These are phyloP conservation scores for Microchrysa polita DNA, from an alignment of 2,888 invertebrate genomes.

Conservation along the genomic window DNA sequence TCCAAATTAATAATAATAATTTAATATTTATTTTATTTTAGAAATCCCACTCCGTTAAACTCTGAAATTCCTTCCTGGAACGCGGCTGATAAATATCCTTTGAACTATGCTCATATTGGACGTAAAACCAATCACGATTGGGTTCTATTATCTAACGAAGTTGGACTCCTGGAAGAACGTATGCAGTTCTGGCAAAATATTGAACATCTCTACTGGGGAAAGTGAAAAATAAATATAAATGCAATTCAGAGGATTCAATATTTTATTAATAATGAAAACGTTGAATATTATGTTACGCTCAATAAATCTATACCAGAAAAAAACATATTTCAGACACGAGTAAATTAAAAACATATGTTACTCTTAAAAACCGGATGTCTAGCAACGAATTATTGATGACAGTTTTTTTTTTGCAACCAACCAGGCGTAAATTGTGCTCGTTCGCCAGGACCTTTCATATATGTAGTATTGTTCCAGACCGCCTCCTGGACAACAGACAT, in stretches of 20 bases:
- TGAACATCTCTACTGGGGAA: background rate
- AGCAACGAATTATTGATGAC: constrained; percentile 21
- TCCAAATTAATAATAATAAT: background rate
- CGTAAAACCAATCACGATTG: constrained; percentile 67
- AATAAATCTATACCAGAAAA: constrained; percentile 3
- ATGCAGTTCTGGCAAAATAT: constrained; percentile 69
- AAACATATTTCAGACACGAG: constrained; percentile 6
- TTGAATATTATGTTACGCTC: background rate
- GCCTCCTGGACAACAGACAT: background rate
- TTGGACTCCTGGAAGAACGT: constrained; percentile 68
- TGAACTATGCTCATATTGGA: constrained; percentile 65
- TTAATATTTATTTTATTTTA: constrained; percentile 58
- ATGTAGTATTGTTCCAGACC: background rate
- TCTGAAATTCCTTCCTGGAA: constrained; percentile 68
- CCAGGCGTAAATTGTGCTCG: background rate
- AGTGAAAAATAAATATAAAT: too few relatives aligned
- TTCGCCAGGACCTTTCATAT: too few relatives aligned
- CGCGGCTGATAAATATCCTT: constrained; percentile 63
- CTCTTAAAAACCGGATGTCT: constrained; percentile 14
- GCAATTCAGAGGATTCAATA: too few relatives aligned
- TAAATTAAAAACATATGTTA: constrained; percentile 34
- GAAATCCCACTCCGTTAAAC: constrained; percentile 73
- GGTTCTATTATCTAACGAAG: constrained; percentile 66
- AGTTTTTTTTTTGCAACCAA: constrained; percentile 14
- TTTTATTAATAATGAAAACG: too few relatives aligned